Evolutionary conservation across 2,888 invertebrate genomes (phyloP).

Genomic region (Polyommatus iphigenia): DNA sequence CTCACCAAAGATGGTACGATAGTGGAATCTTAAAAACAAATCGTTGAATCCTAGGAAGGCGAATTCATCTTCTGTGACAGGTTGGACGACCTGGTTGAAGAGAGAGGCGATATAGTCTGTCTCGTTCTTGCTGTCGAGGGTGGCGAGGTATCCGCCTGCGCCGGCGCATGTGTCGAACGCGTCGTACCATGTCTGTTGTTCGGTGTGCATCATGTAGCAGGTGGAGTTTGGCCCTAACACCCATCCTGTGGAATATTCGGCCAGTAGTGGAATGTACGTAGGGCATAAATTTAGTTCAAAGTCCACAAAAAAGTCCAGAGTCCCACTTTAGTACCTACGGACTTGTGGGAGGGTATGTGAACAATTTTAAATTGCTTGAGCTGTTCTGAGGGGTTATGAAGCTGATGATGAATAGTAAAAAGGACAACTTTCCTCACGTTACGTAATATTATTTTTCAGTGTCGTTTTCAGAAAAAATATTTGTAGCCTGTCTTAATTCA

Average conservation of each 20-base stretch:
- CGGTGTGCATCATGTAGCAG: constrained; percentile 52
- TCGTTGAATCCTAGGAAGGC: constrained; percentile 56
- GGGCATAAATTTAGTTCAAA: no score
- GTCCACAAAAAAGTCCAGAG: no score
- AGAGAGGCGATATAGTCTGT: constrained; percentile 49
- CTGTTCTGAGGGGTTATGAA: no score
- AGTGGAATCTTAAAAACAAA: constrained; percentile 51
- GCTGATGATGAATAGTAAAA: no score
- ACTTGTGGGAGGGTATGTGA: no score
- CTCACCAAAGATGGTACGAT: constrained; percentile 54
- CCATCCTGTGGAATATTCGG: constrained; percentile 46
- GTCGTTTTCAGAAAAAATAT: no score
- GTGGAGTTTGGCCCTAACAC: constrained; percentile 47
- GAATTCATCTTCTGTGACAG: constrained; percentile 49
- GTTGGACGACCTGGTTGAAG: constrained; percentile 48
- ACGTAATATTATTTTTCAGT: no score
- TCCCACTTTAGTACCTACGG: no score
- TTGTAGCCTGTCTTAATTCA: no score
- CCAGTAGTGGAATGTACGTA: neutral
- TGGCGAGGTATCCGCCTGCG: constrained; percentile 52
- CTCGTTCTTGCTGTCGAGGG: constrained; percentile 48
- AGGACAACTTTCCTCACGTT: no score
- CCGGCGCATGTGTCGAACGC: constrained; percentile 52
- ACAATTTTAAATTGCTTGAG: no score
- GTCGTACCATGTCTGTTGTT: constrained; percentile 54